These are phyloP conservation scores for Carduelis carduelis DNA, from an alignment of 2,797 vertebrate genomes.

Conservation along the genomic window DNA sequence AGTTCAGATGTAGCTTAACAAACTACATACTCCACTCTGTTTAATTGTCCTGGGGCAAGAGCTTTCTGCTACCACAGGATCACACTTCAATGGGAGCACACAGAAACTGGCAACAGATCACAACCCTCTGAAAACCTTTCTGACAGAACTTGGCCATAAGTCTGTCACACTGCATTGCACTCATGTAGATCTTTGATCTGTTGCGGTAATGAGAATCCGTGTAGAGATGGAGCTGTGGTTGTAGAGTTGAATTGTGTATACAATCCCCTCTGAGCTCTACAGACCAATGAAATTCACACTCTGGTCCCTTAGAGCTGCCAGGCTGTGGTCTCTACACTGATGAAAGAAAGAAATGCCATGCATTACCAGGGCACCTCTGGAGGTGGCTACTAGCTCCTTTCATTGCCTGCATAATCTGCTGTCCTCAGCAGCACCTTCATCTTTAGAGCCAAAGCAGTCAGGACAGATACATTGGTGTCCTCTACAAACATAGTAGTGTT, in stretches of 20 bases:
- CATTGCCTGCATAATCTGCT: not conserved
- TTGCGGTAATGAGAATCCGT: not conserved
- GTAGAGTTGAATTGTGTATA: rapidly evolving
- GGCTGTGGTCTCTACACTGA: not conserved
- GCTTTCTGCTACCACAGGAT: not conserved
- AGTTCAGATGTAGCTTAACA: not conserved
- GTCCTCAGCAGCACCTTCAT: not conserved
- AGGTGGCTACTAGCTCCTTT: not conserved
- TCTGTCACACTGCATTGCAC: not conserved
- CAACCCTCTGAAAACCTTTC: not conserved
- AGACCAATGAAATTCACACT: not conserved
- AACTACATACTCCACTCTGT: rapidly evolving
- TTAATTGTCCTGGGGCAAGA: not conserved
- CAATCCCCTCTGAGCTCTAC: not conserved
- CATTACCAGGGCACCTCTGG: not conserved
- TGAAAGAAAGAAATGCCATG: not conserved
- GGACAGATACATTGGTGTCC: not conserved
- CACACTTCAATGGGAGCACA: not conserved
- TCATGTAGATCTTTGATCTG: not conserved
- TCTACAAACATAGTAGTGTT: not conserved
- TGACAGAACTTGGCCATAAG: not conserved
- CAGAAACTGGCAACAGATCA: not conserved
- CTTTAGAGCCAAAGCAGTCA: not conserved
- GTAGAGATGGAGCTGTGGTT: not conserved
- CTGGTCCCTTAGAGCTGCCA: not conserved